Evolutionary conservation across 1,140 invertebrate species (phyloP), one percentile per base, ranked within the genome.

Genomic region (Maniola jurtina): DNA sequence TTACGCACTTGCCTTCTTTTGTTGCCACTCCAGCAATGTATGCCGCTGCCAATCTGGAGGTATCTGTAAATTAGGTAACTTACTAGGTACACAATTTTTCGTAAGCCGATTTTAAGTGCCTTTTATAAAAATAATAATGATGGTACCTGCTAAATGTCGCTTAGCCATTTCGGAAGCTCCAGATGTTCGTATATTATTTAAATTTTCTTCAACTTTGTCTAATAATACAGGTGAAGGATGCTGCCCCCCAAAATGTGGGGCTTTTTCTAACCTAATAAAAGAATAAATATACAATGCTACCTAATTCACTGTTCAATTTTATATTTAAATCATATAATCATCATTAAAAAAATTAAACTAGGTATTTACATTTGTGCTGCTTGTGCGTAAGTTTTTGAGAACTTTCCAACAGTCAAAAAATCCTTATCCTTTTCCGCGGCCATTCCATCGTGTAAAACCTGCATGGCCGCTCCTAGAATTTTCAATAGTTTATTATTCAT

Each of bases 21-120:
- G 83, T 82, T 34, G 83, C 80, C 6, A 79, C 56, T 34, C 78
- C 77, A 59, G 81, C 75, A 13, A 85, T 73, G 42, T 80, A 85
- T 42, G 72, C 34, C 33, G 73, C 55, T 9, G 80, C 58, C 33
- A 80, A 79, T 15, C 75, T 38, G 10, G 71, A 61, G 10, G 77
- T 68, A 52, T 79, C 83, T 85, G 66, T 42, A 78, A 82, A 36
- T 15, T 34, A 60, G 5, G 8, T 9, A 13, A 54, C 9, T 8
- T 11, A 50, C 2, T 50, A 33, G 15, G 52, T 54, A 3, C 25
- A 33, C 25, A 33, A 13, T 48, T 54, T 34, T 1, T 54, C 6
- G 15, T 54, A 25, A 36, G 15, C 35, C 13, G 5, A 34, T 11
- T n/a, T 10, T 9, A 59, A 40, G 15, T 40, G 16, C 5, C 36